Evolutionary conservation across 2,888 invertebrate genomes (phyloP).

Genomic region (Mesorhabditis spiculigera): DNA sequence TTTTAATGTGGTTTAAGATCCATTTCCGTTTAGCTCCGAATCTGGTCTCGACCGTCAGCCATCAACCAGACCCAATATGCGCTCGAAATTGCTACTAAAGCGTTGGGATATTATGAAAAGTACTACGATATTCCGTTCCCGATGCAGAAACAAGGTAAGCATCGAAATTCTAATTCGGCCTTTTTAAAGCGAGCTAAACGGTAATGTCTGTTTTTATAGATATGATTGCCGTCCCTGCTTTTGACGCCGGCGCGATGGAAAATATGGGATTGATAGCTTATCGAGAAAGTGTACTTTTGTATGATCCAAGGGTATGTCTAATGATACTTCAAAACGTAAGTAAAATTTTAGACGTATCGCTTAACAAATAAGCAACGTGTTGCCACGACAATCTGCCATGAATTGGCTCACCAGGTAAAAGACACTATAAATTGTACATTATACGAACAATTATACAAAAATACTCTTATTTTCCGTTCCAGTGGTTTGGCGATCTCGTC

Average conservation of each 20-base stretch:
- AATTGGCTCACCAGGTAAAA: background rate
- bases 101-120: background rate
- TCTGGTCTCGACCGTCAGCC: background rate
- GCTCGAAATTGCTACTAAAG: background rate
- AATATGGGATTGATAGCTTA: slow-evolving; percentile 89
- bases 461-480: background rate
- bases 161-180: no score
- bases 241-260: slow-evolving; percentile 85
- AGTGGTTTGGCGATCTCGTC: slow-evolving; percentile 52
- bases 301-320: slow-evolving; percentile 8
- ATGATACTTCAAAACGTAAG: background rate
- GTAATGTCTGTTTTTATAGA: slow-evolving; percentile 61
- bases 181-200: background rate
- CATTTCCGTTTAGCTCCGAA: background rate
- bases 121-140: background rate
- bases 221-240: slow-evolving; percentile 79
- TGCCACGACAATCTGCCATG: background rate
- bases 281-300: slow-evolving; percentile 44
- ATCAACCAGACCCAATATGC: background rate
- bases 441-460: background rate
- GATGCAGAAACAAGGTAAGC: background rate
- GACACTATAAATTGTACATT: background rate
- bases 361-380: background rate
- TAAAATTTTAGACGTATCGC: background rate
- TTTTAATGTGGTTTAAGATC: background rate